phyloP scores from a whole-genome alignment of 2,113 vertebrate genomes.

The Limanda limanda region DNA sequence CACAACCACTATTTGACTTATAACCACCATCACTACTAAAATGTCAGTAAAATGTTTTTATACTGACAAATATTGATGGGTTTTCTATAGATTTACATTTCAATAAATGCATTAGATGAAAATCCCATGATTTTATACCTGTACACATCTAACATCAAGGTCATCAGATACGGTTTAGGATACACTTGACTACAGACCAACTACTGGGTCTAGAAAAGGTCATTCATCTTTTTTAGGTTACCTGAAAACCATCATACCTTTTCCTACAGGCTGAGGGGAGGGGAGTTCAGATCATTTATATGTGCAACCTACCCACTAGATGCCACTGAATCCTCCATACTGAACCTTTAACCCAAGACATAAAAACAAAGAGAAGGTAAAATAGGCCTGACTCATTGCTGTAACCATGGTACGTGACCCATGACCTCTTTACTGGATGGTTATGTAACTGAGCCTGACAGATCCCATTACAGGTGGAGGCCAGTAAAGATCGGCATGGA shows the following conservation, averaged over 20 bases:
- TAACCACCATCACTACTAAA: no score
- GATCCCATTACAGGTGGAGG: conserved; percentile 32
- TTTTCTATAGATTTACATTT: no score
- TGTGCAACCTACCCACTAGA: neutral
- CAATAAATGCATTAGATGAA: no score
- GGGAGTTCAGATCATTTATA: neutral
- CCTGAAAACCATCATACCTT: neutral
- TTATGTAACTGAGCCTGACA: conserved; percentile 10
- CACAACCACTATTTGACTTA: neutral
- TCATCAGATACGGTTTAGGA: no score
- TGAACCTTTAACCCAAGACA: neutral
- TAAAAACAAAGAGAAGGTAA: neutral
- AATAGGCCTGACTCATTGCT: neutral
- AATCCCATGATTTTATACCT: no score
- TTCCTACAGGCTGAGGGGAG: no score
- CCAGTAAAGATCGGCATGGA: conserved; percentile 1
- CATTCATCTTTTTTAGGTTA: no score
- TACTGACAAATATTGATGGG: no score
- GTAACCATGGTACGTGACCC: neutral
- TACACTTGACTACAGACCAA: no score
- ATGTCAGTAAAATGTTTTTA: no score
- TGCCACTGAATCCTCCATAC: neutral
- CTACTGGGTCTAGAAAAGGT: no score
- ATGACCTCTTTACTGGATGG: neutral
- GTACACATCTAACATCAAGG: no score